Evolutionary conservation across 2,113 vertebrate species (phyloP).

Genomic region (Paracanthobrama guichenoti): DNA sequence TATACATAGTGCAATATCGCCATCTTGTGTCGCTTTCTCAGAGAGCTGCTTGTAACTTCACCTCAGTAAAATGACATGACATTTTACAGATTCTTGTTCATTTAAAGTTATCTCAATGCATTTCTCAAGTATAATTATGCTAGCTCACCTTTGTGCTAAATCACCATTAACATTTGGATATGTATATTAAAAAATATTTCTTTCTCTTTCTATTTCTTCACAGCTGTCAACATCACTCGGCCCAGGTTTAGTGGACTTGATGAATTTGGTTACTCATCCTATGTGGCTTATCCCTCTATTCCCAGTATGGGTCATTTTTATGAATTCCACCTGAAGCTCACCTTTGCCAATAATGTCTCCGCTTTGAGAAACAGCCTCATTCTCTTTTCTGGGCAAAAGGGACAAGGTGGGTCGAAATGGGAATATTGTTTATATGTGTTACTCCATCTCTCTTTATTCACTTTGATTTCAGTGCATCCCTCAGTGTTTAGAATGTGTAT

Average conservation of each 20-base stretch:
- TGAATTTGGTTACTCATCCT: conserved; percentile 82
- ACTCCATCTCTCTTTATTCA: neutral
- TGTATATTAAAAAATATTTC: neutral
- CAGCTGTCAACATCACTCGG: conserved; percentile 81
- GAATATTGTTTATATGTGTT: conserved; percentile 12
- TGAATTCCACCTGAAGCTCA: conserved; percentile 85
- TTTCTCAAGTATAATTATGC: neutral
- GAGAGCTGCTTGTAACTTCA: conserved; percentile 14
- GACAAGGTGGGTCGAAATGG: conserved; percentile 76
- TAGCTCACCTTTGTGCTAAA: neutral
- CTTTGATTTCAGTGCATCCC: neutral
- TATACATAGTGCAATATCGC: conserved; percentile 69
- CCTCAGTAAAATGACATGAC: neutral
- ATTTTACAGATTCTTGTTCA: neutral
- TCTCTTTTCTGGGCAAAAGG: conserved; percentile 86
- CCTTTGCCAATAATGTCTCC: conserved; percentile 74
- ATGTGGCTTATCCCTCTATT: conserved; percentile 77
- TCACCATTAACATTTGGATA: neutral
- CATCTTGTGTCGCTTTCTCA: conserved; percentile 70
- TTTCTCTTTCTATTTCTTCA: conserved; percentile 53
- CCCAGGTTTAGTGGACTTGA: conserved; percentile 81
- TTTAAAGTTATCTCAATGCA: neutral
- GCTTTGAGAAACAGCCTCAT: conserved; percentile 85
- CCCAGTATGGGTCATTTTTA: conserved; percentile 77
- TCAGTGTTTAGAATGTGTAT: neutral